Evolutionary conservation across 2,113 vertebrate genomes (phyloP).

Genomic region (Acanthochromis polyacanthus): DNA sequence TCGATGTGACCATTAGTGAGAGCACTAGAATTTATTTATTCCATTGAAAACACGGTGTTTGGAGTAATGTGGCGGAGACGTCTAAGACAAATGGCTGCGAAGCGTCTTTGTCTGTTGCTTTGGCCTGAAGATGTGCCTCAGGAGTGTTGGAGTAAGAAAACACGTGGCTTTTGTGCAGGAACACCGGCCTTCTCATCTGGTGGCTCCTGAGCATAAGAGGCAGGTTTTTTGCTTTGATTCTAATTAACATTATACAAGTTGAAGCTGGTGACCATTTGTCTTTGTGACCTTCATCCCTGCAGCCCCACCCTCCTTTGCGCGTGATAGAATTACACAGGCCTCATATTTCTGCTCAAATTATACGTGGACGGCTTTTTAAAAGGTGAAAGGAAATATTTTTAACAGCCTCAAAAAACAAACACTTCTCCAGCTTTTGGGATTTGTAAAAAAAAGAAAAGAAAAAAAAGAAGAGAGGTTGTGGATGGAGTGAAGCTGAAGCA

Average conservation of each 20-base stretch:
- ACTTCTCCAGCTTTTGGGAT: constrained; percentile 57
- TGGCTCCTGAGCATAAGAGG: constrained; percentile 9
- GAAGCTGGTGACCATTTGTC: constrained; percentile 36
- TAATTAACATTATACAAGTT: constrained; percentile 40
- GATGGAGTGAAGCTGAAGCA: constrained; percentile 46
- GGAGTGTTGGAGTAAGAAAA: constrained; percentile 45
- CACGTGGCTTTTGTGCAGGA: constrained; percentile 70
- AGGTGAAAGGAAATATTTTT: constrained; percentile 77
- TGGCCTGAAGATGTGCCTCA: constrained; percentile 50
- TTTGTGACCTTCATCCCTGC: constrained; percentile 57
- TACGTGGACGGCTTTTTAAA: constrained; percentile 58
- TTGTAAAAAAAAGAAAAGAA: constrained; percentile 36
- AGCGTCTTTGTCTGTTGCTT: constrained; percentile 46
- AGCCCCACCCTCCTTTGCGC: constrained; percentile 28
- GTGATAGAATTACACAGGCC: constrained; percentile 67
- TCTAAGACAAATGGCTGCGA: constrained; percentile 55
- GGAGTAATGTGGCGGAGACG: constrained; percentile 68
- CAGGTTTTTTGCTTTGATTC: neutral
- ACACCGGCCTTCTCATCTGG: constrained; percentile 56
- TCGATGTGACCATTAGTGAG: constrained; percentile 92
- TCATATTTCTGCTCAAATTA: constrained; percentile 49
- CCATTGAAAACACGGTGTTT: constrained; percentile 68
- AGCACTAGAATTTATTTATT: constrained; percentile 84
- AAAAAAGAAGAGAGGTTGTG: constrained; percentile 23
- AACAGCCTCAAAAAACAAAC: constrained; percentile 70